phyloP scores from a whole-genome alignment of 2,888 invertebrate genomes.

The Lutraria lutraria region DNA sequence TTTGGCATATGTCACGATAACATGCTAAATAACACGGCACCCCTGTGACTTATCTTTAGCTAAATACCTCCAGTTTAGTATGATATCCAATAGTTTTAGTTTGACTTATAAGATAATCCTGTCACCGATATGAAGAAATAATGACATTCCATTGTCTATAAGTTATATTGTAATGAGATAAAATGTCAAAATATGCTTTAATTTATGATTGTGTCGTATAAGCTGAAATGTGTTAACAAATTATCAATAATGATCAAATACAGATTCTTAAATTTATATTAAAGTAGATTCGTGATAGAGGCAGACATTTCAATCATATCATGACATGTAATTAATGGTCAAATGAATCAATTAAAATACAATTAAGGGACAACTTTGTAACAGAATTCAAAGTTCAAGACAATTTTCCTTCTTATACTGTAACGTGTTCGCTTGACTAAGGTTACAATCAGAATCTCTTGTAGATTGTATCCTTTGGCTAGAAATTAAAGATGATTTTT shows the following conservation, averaged over 20 bases:
- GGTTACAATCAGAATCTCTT: no score
- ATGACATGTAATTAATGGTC: no score
- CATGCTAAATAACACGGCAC: neutral
- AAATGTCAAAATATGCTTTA: slow-evolving; percentile 29
- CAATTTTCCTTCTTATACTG: no score
- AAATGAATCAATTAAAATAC: no score
- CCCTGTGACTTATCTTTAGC: neutral
- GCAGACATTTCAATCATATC: neutral
- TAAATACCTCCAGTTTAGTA: neutral
- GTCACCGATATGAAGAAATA: neutral
- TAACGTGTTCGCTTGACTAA: no score
- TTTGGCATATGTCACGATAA: neutral
- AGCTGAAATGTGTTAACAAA: neutral
- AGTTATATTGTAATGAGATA: slow-evolving; percentile 31
- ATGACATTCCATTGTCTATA: slow-evolving; percentile 31
- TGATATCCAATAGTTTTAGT: neutral
- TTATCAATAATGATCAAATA: neutral
- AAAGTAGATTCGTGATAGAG: neutral
- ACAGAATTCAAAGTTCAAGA: no score
- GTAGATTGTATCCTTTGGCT: no score
- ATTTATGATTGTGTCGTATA: neutral
- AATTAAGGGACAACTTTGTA: no score
- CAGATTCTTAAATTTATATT: no score
- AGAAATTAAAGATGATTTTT: no score
- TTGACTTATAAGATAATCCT: neutral